These are phyloP conservation scores for Nibea coibor DNA, from an alignment of 2,113 vertebrate species.

Conservation along the genomic window DNA sequence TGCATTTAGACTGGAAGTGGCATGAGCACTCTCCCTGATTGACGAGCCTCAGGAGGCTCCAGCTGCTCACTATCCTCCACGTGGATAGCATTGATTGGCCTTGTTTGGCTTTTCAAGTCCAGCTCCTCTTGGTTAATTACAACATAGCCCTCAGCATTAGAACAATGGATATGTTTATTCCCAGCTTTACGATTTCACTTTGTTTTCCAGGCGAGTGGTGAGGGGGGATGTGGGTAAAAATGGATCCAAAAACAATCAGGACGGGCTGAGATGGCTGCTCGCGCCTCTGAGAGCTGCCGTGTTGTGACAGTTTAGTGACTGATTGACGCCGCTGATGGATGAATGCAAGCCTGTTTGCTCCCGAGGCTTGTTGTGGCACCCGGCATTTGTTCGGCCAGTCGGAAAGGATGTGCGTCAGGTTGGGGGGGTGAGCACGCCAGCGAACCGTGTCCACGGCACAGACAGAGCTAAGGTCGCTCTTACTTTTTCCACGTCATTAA, in stretches of 20 bases:
- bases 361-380: constrained; percentile 23
- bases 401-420: constrained; percentile 35
- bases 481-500: constrained; percentile 10
- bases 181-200: constrained; percentile 19
- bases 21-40: constrained; percentile 45
- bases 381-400: constrained; percentile 47
- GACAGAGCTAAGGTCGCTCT: not conserved
- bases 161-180: constrained; percentile 57
- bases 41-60: not conserved
- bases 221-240: constrained; percentile 33
- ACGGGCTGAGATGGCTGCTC: not conserved
- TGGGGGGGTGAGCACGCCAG: constrained; percentile 7
- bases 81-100: constrained; percentile 54
- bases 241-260: constrained; percentile 31
- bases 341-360: constrained; percentile 52
- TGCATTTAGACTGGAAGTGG: constrained; percentile 19
- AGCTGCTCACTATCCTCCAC: constrained; percentile 24
- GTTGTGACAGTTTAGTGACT: constrained; percentile 26
- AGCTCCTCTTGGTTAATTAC: constrained; percentile 48
- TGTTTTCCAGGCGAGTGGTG: constrained; percentile 27
- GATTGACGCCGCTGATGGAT: constrained; percentile 50
- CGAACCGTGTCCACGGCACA: not conserved
- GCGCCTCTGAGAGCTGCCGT: constrained; percentile 9
- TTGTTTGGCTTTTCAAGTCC: constrained; percentile 44
- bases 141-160: constrained; percentile 17